phyloP scores from a whole-genome alignment of 2,113 vertebrate genomes.

The Peucedramus taeniatus region DNA sequence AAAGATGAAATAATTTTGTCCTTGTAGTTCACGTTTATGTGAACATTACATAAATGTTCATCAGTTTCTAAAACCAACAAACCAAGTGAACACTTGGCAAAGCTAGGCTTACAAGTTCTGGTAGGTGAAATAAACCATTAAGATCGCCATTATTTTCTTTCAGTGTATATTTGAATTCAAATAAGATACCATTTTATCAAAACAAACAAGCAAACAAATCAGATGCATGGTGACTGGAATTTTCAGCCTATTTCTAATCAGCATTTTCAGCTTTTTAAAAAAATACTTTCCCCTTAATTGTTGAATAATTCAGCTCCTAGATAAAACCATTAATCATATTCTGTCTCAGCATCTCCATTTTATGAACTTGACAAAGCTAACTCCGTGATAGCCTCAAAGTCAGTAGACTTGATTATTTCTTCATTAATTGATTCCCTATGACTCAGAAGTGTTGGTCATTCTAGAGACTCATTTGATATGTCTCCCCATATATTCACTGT shows the following conservation, averaged over 20 bases:
- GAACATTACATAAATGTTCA: background rate
- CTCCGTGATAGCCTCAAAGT: conserved; percentile 12
- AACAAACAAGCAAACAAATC: background rate
- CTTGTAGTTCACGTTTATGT: background rate
- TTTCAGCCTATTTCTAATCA: background rate
- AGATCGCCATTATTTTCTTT: background rate
- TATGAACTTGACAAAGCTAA: background rate
- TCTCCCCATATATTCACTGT: background rate
- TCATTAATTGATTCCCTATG: background rate
- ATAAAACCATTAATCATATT: background rate
- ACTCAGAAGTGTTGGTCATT: conserved; percentile 29
- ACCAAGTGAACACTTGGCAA: background rate
- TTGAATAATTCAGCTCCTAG: background rate
- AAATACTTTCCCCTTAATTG: background rate
- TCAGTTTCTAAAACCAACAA: background rate
- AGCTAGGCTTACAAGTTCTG: background rate
- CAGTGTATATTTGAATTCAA: background rate
- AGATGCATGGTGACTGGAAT: background rate
- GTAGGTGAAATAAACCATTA: background rate
- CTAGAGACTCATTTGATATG: background rate
- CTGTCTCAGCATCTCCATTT: conserved; percentile 3
- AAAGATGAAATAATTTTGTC: background rate
- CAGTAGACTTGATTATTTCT: conserved; percentile 23
- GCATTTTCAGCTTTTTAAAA: background rate
- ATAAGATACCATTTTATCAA: background rate